A percentile compares a stretch with the other conserved stretches of the same genome.
phyloP scores from a whole-genome alignment of 1,140 invertebrate genomes.

The Riptortus pedestris region DNA sequence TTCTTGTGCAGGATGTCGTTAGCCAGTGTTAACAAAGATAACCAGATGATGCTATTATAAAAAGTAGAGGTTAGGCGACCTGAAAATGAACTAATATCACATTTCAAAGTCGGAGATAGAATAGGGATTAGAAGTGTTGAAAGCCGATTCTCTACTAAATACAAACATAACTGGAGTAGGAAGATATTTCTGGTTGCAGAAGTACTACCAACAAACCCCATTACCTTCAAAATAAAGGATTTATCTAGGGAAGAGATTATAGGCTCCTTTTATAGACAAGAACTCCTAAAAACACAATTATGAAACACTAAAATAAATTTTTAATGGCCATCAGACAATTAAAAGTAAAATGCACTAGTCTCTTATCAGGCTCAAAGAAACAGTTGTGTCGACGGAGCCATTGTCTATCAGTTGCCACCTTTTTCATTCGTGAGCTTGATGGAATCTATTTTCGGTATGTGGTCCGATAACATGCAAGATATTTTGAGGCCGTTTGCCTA shows the following conservation, averaged over 20 bases:
- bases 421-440: neutral
- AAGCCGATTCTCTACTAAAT: neutral
- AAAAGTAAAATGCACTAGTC: neutral
- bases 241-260: too few species aligned
- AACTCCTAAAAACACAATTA: too few species aligned
- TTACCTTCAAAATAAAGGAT: too few species aligned
- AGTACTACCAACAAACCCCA: too few species aligned
- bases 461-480: neutral
- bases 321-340: neutral
- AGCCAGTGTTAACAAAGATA: neutral
- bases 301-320: neutral
- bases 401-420: neutral
- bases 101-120: neutral
- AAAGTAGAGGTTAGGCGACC: neutral
- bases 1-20: too few species aligned
- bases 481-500: neutral
- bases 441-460: too few species aligned
- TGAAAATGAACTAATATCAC: neutral
- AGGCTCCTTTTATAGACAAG: too few species aligned
- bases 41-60: neutral
- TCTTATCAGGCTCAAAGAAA: neutral
- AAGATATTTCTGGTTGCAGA: neutral
- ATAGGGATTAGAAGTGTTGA: neutral
- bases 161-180: too few species aligned
- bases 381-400: neutral